Evolutionary conservation across 2,113 vertebrate species (phyloP).

Genomic region (Tringa solitaria): DNA sequence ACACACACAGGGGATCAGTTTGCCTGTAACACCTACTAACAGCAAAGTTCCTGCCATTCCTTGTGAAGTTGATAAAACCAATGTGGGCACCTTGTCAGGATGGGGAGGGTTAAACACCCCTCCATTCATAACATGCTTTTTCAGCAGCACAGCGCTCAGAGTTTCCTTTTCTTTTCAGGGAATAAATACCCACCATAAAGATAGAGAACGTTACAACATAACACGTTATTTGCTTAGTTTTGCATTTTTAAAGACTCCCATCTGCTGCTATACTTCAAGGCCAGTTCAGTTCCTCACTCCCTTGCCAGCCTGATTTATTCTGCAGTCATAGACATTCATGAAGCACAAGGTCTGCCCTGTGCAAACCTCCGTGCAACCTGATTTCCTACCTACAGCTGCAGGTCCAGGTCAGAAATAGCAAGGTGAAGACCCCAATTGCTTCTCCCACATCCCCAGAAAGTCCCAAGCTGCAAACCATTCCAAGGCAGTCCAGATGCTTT

Average conservation of each 20-base stretch:
- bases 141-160: background rate
- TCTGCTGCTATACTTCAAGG: background rate
- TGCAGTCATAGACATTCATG: background rate
- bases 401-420: background rate
- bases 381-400: background rate
- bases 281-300: background rate
- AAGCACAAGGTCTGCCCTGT: background rate
- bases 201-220: background rate
- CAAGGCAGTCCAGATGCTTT: background rate
- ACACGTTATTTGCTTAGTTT: background rate
- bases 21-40: accelerated
- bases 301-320: background rate
- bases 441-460: background rate
- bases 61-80: background rate
- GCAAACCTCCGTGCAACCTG: background rate
- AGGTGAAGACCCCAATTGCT: background rate
- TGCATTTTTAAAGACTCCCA: background rate
- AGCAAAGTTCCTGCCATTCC: background rate
- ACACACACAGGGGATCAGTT: accelerated
- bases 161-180: background rate
- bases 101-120: background rate
- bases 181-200: background rate
- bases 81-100: background rate
- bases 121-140: background rate
- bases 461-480: background rate